Conservation (phyloP, 2,888 invertebrate genomes). For the Prionchulus punctatus region DNA sequence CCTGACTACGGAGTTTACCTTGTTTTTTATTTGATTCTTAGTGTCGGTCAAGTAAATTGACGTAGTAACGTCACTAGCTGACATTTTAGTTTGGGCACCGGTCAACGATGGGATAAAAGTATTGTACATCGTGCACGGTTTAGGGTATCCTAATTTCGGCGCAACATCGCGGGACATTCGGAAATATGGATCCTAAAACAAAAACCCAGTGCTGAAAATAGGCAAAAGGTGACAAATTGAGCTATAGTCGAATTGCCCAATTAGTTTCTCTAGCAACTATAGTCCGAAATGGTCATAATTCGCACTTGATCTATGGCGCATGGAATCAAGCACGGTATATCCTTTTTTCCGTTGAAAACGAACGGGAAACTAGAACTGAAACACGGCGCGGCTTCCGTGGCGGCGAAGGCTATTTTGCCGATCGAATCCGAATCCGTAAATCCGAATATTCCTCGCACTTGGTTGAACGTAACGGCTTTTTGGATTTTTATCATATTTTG, state of each 20-base stretch:
- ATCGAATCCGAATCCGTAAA: constrained; percentile 87
- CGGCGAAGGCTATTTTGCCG: constrained; percentile 90
- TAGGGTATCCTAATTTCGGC: constrained; percentile 63
- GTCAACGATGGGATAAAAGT: constrained; percentile 82
- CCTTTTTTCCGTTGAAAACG: constrained; percentile 44
- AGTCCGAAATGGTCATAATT: no score
- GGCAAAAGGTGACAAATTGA: not conserved
- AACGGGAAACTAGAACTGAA: constrained; percentile 34
- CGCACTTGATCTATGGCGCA: constrained; percentile 91
- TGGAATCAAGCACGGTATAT: constrained; percentile 69
- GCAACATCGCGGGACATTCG: constrained; percentile 97
- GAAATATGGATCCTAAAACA: constrained; percentile 76
- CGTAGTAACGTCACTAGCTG: constrained; percentile 78
- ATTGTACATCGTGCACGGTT: constrained; percentile 72
- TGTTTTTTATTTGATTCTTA: constrained; percentile 82
- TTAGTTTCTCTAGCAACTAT: not conserved
- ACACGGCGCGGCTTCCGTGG: constrained; percentile 81
- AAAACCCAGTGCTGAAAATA: not conserved
- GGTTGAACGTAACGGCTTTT: constrained; percentile 87
- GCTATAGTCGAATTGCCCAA: not conserved
- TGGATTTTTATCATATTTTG: constrained; percentile 79
- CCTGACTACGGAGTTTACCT: constrained; percentile 42
- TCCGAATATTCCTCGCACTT: constrained; percentile 93
- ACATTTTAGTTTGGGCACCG: constrained; percentile 96
- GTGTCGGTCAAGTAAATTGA: constrained; percentile 90